A percentile compares a stretch with the other conserved stretches of the same genome.
phyloP scores from a whole-genome alignment of 2,113 vertebrate species.

The Talpa occidentalis region DNA sequence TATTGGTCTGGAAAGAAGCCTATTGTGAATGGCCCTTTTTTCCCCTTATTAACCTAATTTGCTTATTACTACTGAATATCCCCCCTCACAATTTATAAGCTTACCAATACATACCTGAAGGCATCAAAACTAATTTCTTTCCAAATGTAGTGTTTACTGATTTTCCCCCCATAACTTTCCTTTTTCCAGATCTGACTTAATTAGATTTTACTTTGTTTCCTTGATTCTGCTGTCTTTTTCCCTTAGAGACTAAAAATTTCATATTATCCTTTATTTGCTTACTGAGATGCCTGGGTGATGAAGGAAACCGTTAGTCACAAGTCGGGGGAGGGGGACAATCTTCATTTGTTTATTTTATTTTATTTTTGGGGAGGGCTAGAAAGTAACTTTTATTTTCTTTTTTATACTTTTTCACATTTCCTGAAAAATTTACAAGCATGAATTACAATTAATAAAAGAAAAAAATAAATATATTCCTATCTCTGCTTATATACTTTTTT shows the following conservation, averaged over 20 bases:
- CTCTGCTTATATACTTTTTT: no score
- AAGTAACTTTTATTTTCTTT: no score
- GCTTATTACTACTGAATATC: background rate
- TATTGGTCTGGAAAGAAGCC: background rate
- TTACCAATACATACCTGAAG: background rate
- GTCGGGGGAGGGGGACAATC: background rate
- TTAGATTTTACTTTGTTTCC: slow-evolving; percentile 63
- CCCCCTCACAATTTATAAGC: background rate
- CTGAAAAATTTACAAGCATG: no score
- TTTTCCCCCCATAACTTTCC: background rate
- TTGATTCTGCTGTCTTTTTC: slow-evolving; percentile 22
- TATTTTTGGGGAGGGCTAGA: no score
- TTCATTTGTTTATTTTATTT: background rate
- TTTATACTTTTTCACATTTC: no score
- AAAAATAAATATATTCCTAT: no score
- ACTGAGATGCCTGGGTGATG: background rate
- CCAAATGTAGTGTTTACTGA: slow-evolving; percentile 36
- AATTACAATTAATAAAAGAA: no score
- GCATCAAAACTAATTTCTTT: slow-evolving; percentile 48
- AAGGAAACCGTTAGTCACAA: background rate
- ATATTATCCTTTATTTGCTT: slow-evolving; percentile 22
- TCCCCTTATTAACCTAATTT: background rate
- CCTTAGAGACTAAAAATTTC: slow-evolving; percentile 58
- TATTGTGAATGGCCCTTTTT: background rate
- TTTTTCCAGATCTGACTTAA: slow-evolving; percentile 47